phyloP scores from a whole-genome alignment of 2,888 invertebrate genomes.

The Sepiola atlantica region DNA sequence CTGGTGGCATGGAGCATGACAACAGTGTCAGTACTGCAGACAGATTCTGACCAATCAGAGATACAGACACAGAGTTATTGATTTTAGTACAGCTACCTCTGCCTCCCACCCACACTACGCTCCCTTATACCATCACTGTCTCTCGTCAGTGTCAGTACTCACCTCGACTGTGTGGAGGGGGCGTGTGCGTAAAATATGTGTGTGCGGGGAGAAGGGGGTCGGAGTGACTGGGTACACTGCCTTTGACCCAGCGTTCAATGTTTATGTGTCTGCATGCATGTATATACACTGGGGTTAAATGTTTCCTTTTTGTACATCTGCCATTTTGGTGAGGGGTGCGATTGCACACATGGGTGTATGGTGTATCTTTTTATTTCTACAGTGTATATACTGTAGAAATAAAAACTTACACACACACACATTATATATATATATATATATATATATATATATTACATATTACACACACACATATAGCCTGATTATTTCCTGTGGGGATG shows the following conservation, averaged over 20 bases:
- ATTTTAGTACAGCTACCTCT: neutral
- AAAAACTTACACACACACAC: too few species aligned
- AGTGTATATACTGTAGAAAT: too few species aligned
- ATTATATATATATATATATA: too few species aligned
- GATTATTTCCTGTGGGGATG: too few species aligned
- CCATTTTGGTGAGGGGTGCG: too few species aligned
- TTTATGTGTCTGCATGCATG: neutral
- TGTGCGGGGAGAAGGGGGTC: neutral
- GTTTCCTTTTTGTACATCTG: too few species aligned
- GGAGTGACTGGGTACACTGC: neutral
- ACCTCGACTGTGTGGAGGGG: neutral
- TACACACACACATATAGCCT: too few species aligned
- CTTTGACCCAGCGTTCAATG: neutral
- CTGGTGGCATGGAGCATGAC: conserved; percentile 18
- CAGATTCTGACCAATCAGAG: conserved; percentile 18
- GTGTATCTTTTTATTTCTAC: too few species aligned
- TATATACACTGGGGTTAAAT: neutral
- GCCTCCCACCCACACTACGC: neutral
- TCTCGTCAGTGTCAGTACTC: neutral
- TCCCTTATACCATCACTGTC: neutral
- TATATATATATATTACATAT: too few species aligned
- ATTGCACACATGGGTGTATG: too few species aligned
- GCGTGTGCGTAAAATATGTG: neutral
- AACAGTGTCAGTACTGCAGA: conserved; percentile 32
- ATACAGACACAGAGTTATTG: neutral